These are phyloP conservation scores for Bunonema sp. DNA, from an alignment of 2,888 invertebrate species.

Conservation along the genomic window DNA sequence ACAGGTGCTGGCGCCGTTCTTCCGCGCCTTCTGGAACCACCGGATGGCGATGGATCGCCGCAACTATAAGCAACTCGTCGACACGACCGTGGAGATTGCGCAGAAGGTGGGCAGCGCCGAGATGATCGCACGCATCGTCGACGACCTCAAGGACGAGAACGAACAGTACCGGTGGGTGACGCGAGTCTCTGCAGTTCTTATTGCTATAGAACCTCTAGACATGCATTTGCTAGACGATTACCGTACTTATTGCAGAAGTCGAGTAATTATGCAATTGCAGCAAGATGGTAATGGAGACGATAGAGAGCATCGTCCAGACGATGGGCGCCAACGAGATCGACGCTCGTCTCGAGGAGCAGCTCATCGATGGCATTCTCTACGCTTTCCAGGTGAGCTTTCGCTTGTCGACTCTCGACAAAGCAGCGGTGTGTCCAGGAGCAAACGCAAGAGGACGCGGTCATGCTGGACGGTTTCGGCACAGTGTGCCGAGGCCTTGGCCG, in stretches of 20 bases:
- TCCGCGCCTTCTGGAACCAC: constrained; percentile 99
- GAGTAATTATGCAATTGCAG: constrained; percentile 4
- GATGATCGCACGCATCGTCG: constrained; percentile 88
- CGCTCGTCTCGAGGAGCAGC: constrained; percentile 86
- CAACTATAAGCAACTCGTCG: constrained; percentile 78
- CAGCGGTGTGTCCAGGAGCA: constrained; percentile 64
- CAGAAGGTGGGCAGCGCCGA: constrained; percentile 99
- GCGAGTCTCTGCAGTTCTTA: too few relatives aligned
- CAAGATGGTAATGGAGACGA: constrained; percentile 99
- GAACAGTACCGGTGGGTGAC: constrained; percentile 74
- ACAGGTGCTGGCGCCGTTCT: too few relatives aligned
- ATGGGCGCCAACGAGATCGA: constrained; percentile 89
- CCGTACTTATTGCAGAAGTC: neutral
- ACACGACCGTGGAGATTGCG: constrained; percentile 98
- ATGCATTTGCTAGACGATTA: neutral
- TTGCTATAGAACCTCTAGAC: neutral
- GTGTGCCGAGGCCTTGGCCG: constrained; percentile 83
- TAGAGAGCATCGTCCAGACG: constrained; percentile 55
- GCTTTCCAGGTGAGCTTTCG: constrained; percentile 57
- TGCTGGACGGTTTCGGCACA: constrained; percentile 97
- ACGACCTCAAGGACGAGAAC: constrained; percentile 96
- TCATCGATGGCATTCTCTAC: constrained; percentile 94
- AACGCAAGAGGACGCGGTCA: constrained; percentile 97
- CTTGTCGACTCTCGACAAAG: neutral
- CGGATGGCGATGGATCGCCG: constrained; percentile 94